Base-by-base conservation (phyloP, 2,113 vertebrate genomes). In the Cervus canadensis region DNA sequence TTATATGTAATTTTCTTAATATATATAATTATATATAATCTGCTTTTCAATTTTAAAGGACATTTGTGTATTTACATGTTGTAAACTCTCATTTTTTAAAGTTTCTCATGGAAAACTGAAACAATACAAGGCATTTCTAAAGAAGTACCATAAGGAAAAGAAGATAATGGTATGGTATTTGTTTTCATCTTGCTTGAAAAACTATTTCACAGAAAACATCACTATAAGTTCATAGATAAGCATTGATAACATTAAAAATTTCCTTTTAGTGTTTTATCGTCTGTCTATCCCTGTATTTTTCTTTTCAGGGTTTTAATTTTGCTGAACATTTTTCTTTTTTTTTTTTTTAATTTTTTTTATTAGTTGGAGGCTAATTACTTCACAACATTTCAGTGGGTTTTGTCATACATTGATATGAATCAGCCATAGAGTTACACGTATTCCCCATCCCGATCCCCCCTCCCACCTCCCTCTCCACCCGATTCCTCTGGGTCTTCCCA, bases 41-140 rank as follows among this genome's bases (percentile, higher is more conserved):
- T 96, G 50, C 64, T 92, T 43, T 90, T 93, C 2, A 93, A 33
- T 91, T 83, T 82, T 89, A 93, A 74, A 97, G 23, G 1, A n/a
- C 91, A 54, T 45, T 50, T 81, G 19, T 52, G 57, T 54, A 52
- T 59, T n/a, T 81, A 33, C 40, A 36, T 67, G 60, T 56, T 82
- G 2, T 74, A 5, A 94, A 91, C 96, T 96, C 52, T 89, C 67
- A 40, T 96, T 86, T 87, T 96, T 97, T 81, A 92, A 97, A 98
- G 97, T 54, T 81, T 17, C 78, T 87, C 5, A 50, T 86, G 23
- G 19, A 90, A 92, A 97, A 26, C 2, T 96, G 62, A 59, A 87
- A 90, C 60, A 2, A 95, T 21, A 95, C 79, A 76, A 91, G 50
- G 30, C 86, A 76, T 52, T 88, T 97, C 16, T 93, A 89, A 52